A percentile compares a stretch with the other conserved stretches of the same genome.
Conservation (phyloP, 2,113 vertebrate species). For the Brachyhypopomus gauderio region DNA sequence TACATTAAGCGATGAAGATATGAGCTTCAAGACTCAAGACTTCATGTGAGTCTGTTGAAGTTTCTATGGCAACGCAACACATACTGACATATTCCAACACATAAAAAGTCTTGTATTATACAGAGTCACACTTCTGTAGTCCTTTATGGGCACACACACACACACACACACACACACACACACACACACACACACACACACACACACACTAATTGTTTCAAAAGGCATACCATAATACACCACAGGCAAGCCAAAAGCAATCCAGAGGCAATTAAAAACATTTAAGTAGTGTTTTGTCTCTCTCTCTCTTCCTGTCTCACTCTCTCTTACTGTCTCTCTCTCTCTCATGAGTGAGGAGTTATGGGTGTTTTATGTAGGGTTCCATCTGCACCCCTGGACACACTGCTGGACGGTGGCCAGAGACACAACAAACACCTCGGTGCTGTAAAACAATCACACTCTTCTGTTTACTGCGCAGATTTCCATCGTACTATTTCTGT, state of each 20-base stretch:
- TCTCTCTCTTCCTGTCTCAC: too few relatives aligned
- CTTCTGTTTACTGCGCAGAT: constrained; percentile 31
- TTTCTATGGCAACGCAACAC: constrained; percentile 38
- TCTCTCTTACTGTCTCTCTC: too few relatives aligned
- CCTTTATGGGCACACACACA: background rate
- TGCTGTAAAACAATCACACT: background rate
- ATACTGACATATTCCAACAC: constrained; percentile 3
- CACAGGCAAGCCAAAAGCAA: constrained; percentile 1
- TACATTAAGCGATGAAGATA: constrained; percentile 1
- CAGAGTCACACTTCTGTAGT: background rate
- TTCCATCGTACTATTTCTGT: constrained; percentile 29
- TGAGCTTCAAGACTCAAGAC: constrained; percentile 23
- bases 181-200: background rate
- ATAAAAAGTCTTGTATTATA: background rate
- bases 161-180: constrained; percentile 15
- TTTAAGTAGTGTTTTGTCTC: background rate
- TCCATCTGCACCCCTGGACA: background rate
- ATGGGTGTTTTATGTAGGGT: background rate
- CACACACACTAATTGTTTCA: constrained; percentile 7
- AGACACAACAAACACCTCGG: background rate
- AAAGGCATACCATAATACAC: background rate
- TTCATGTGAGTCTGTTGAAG: background rate
- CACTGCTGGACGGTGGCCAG: background rate
- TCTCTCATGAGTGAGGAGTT: background rate
- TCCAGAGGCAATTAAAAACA: background rate